phyloP scores from a whole-genome alignment of 2,888 invertebrate species.

The Horisme vitalbata region DNA sequence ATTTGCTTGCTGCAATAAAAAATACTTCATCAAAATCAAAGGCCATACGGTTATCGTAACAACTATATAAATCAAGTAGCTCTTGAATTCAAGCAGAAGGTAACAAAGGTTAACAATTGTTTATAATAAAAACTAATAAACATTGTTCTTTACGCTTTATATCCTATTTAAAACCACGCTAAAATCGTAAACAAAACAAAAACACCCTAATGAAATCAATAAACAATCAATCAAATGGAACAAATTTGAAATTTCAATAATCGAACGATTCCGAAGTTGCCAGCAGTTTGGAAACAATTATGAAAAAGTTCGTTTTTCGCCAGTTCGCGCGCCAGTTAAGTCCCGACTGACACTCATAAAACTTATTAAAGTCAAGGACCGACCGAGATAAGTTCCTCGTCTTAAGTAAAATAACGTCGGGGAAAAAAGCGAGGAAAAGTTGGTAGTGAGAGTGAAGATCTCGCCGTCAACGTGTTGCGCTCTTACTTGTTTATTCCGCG shows the following conservation, averaged over 20 bases:
- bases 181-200: conserved; percentile 22
- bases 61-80: no score
- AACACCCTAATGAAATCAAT: conserved; percentile 44
- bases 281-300: conserved; percentile 77
- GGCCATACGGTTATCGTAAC: no score
- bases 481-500: conserved; percentile 49
- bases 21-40: no score
- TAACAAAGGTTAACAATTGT: no score
- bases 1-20: no score
- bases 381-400: conserved; percentile 80
- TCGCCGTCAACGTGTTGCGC: conserved; percentile 71
- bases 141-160: not conserved
- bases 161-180: conserved; percentile 6
- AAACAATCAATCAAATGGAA: conserved; percentile 59
- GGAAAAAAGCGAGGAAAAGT: conserved; percentile 75
- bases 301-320: conserved; percentile 78
- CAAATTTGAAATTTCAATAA: conserved; percentile 69
- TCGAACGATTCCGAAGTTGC: conserved; percentile 65
- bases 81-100: no score
- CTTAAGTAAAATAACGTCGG: conserved; percentile 81
- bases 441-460: conserved; percentile 72
- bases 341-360: conserved; percentile 81
- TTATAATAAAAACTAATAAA: not conserved
- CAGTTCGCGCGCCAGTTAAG: conserved; percentile 78
- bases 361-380: conserved; percentile 83